Conservation (phyloP, 2,113 vertebrate genomes). For the Etheostoma cragini region DNA sequence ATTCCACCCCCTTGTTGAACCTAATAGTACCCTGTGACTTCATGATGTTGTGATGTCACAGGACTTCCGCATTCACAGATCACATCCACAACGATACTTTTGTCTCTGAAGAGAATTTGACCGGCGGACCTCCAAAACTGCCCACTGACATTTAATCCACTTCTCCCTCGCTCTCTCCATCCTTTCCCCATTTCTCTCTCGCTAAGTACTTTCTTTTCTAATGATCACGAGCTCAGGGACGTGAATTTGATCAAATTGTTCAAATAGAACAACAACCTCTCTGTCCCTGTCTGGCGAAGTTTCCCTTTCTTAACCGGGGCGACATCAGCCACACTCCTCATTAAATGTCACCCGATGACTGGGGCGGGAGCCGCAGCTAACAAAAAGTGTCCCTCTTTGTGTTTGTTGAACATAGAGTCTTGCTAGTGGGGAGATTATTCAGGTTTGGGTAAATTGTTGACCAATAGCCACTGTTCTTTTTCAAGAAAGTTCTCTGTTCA, state of each 20-base stretch:
- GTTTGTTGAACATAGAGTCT: background rate
- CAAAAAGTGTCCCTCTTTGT: slow-evolving; percentile 26
- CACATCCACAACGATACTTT: slow-evolving; percentile 69
- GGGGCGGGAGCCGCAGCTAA: background rate
- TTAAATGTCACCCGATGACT: slow-evolving; percentile 52
- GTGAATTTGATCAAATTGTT: slow-evolving; percentile 42
- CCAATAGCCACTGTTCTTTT: background rate
- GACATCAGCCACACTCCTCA: slow-evolving; percentile 11
- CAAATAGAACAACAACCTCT: slow-evolving; percentile 41
- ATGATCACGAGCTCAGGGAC: background rate
- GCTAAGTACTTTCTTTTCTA: background rate
- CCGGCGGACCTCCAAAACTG: slow-evolving; percentile 25
- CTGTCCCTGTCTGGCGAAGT: slow-evolving; percentile 44
- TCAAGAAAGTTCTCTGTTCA: slow-evolving; percentile 9
- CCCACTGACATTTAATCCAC: slow-evolving; percentile 55
- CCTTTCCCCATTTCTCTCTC: background rate
- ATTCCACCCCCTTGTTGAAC: slow-evolving; percentile 71
- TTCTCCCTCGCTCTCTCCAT: slow-evolving; percentile 11
- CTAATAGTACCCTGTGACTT: slow-evolving; percentile 35
- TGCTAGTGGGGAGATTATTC: background rate
- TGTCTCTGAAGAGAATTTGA: slow-evolving; percentile 53
- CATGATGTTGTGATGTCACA: slow-evolving; percentile 58
- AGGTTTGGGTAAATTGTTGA: background rate
- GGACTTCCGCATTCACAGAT: slow-evolving; percentile 61
- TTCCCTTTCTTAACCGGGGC: slow-evolving; percentile 11